Base-by-base conservation (phyloP, 2,113 vertebrate species). In the Accipiter virgatus region DNA sequence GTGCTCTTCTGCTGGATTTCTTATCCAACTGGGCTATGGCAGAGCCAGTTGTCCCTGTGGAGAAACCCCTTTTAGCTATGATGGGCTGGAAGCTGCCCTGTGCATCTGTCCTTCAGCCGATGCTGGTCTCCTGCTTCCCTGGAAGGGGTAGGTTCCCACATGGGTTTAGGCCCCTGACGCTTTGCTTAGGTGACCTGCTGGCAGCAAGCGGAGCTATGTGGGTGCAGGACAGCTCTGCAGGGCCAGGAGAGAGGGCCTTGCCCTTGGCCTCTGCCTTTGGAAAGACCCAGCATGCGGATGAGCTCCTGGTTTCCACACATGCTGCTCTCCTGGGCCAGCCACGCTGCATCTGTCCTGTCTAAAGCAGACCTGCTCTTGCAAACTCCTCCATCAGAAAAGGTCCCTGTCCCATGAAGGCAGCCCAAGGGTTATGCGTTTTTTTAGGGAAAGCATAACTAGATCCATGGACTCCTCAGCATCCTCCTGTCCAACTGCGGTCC, bases 221-320 rank as follows among this genome's bases (percentile, higher is more conserved):
- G 40, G 27, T 81, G 56, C 32, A 31, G 45, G 26, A 59, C 0
- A 18, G 73, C 53, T 67, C 52, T 0, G 5, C 1, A 7, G 40
- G 65, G 20, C 36, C 3, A 8, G 45, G 18, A n/a, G 25, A 16
- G 23, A 42, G 59, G 56, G 53, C 31, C 32, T 83, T 26, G 25
- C 14, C 40, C 58, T 50, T 52, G 66, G 53, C 47, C 36, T 63
- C 55, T 29, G 34, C n/a, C 52, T 78, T 78, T 61, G 65, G 45
- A 22, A 56, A 56, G 61, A 22, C 22, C 18, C 2, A 0, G 26
- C 0, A 1, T 36, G 55, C 2, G 0, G 59, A 43, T 29, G 67
- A 50, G 36, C 48, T 36, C 62, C 62, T 1, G 0, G 48, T 38
- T 68, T 62, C 47, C 40, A 8, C 2, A 0, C 1, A 0, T 19